Evolutionary conservation across 2,113 vertebrate genomes (phyloP).

Genomic region (Smithornis capensis): DNA sequence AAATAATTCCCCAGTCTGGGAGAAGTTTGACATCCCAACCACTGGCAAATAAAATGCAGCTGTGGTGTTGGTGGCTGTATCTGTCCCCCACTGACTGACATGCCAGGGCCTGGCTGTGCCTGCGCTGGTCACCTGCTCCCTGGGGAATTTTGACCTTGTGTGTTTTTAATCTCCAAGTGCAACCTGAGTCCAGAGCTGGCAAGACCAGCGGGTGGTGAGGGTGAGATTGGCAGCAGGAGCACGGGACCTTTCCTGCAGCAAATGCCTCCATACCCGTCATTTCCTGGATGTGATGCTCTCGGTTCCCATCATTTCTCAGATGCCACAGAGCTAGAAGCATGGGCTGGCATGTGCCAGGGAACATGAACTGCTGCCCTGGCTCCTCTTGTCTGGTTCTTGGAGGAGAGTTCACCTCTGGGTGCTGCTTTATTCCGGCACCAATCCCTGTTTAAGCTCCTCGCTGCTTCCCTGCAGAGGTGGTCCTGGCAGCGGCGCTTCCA

Average conservation of each 20-base stretch:
- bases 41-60: background rate
- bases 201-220: background rate
- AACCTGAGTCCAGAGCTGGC: background rate
- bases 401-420: background rate
- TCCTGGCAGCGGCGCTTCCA: rapidly evolving
- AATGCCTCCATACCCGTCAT: background rate
- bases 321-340: rapidly evolving
- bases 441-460: background rate
- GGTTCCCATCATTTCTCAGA: rapidly evolving
- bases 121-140: rapidly evolving
- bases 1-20: background rate
- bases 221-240: background rate
- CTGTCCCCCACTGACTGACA: background rate
- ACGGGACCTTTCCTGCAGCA: background rate
- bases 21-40: background rate
- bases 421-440: background rate
- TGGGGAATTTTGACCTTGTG: background rate
- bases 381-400: no score
- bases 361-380: background rate
- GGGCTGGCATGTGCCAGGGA: rapidly evolving
- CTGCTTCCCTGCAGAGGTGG: background rate
- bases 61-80: background rate
- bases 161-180: background rate
- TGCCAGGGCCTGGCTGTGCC: background rate
- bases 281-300: background rate